Percentiles rank a stretch among this genome's conserved stretches.
Conservation (phyloP, 2,888 invertebrate species). For the Cephonodes hylas region DNA sequence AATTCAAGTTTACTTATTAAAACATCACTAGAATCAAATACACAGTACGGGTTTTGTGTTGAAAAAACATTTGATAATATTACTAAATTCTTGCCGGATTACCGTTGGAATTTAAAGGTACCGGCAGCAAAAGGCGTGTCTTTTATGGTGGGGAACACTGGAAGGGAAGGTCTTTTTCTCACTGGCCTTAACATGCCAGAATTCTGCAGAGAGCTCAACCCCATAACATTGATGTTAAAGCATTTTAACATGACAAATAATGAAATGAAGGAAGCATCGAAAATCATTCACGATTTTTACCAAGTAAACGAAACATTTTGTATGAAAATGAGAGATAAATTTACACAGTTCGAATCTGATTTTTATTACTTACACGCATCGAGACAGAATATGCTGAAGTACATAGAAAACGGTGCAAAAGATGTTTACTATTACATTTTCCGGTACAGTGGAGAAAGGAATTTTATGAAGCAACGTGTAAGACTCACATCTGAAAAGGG, state of each 20-base stretch:
- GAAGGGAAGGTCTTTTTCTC: too few species aligned
- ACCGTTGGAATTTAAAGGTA: too few species aligned
- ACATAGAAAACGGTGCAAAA: slow-evolving; percentile 32
- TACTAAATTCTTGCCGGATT: too few species aligned
- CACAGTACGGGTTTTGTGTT: slow-evolving; percentile 45
- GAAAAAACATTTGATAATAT: slow-evolving; percentile 46
- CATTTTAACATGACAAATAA: too few species aligned
- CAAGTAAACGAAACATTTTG: slow-evolving; percentile 42
- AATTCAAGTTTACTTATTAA: slow-evolving; percentile 36
- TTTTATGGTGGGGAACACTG: too few species aligned
- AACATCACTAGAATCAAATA: slow-evolving; percentile 28
- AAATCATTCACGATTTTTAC: slow-evolving; percentile 43
- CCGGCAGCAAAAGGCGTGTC: too few species aligned
- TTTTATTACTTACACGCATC: slow-evolving; percentile 43
- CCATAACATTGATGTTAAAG: too few species aligned
- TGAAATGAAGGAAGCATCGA: too few species aligned
- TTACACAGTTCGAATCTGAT: slow-evolving; percentile 53
- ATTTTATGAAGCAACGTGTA: slow-evolving; percentile 27
- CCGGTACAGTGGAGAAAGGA: slow-evolving; percentile 45
- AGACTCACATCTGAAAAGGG: slow-evolving; percentile 31
- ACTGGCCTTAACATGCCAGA: too few species aligned
- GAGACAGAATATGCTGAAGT: slow-evolving; percentile 42
- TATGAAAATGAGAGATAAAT: slow-evolving; percentile 23
- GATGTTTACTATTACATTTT: slow-evolving; percentile 55
- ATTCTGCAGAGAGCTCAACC: too few species aligned